Base-by-base conservation (phyloP, 2,888 invertebrate species). In the Athetis lepigone region DNA sequence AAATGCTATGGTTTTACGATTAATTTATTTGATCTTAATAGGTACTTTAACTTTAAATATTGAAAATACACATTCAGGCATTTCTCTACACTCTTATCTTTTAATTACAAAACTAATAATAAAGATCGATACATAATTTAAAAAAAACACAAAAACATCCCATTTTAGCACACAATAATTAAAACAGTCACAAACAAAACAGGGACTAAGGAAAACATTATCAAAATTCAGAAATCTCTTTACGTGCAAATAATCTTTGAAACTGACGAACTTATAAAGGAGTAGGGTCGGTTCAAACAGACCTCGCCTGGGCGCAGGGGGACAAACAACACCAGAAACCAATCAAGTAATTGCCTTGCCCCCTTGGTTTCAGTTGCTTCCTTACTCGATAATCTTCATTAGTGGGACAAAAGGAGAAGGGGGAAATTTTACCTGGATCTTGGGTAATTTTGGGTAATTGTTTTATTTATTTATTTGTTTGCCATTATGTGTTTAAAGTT, bases 281-380 rank as follows among this genome's bases (percentile, higher is more conserved):
- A 60, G 68, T 54, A 50, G 65, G 75, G 57, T 66, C 33, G 56
- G 64, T 46, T 76, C 77, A 81, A 80, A 75, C 60, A 63, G 23
- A 63, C 76, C 64, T 60, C 66, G 58, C 60, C 67, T 60, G 39
- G 60, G 61, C 72, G 70, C 69, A 59, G 69, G 59, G 63, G 63
- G 63, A 58, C 84, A 89, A 90, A 91, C 90, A 92, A 89, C 90
- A 89, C 60, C 86, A 86, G 88, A 91, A 92, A 90, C 89, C 93
- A 94, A 94, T 94, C 93, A 92, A 90, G 92, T 94, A 94, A 94
- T 94, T 93, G 63, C 74, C 57, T 56, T 51, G 71, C 45, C 36
- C 64, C 65, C 45, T n/a, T n/a, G 59, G 72, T 54, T 72, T 76
- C 56, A 37, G 66, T 57, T 25, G 56, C 49, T 58, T 77, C 65